phyloP scores from a whole-genome alignment of 23 tunicate genomes.

The Styela clava region DNA sequence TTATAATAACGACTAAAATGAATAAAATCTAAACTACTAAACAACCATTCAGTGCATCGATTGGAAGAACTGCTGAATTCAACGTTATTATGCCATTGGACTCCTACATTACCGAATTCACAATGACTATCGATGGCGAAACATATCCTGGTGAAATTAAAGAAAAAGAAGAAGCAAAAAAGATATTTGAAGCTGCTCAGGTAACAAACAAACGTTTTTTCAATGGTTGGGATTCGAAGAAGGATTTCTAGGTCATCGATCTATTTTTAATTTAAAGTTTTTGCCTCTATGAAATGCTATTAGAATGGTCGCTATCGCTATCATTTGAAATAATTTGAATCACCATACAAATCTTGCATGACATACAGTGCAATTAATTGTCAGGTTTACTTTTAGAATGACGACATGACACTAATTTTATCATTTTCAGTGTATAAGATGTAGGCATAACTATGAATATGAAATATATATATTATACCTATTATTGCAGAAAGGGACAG shows the following conservation, averaged over 20 bases:
- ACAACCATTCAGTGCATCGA: constrained; percentile 22
- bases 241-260: not conserved
- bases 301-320: too few species aligned
- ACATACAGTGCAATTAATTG: too few species aligned
- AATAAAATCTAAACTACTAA: not conserved
- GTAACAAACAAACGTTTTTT: not conserved
- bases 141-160: constrained; percentile 29
- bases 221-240: not conserved
- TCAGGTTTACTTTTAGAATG: not conserved
- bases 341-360: too few species aligned
- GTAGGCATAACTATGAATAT: too few species aligned
- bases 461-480: not conserved
- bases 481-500: not conserved
- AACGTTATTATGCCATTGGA: constrained; percentile 25
- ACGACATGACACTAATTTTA: not conserved
- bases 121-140: constrained; percentile 24
- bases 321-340: too few species aligned
- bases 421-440: too few species aligned
- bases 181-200: constrained; percentile 25
- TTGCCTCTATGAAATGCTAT: not conserved
- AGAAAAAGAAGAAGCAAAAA: constrained; percentile 30
- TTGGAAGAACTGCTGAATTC: constrained; percentile 44
- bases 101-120: constrained; percentile 31
- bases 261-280: not conserved
- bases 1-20: not conserved